These are phyloP conservation scores for Luperina testacea DNA, from an alignment of 2,888 invertebrate species.

Conservation along the genomic window DNA sequence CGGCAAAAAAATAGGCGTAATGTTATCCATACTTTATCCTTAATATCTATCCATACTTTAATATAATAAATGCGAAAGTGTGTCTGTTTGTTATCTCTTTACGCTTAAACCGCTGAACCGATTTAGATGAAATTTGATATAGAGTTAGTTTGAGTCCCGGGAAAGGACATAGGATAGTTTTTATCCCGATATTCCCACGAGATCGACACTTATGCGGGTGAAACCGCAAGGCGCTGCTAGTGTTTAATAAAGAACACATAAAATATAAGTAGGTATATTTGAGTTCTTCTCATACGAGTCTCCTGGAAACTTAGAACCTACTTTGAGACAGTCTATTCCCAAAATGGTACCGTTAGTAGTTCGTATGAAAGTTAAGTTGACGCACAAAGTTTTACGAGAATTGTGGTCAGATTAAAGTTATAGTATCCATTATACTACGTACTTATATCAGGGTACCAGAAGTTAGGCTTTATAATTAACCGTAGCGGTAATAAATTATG, in stretches of 20 bases:
- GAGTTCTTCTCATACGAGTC: not conserved
- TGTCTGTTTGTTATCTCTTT: no score
- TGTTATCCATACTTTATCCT: no score
- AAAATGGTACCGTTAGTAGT: not conserved
- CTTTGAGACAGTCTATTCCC: not conserved
- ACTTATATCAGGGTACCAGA: not conserved
- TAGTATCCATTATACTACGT: not conserved
- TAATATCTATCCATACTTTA: no score
- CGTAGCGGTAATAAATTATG: not conserved
- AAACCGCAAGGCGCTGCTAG: no score
- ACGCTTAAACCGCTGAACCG: no score
- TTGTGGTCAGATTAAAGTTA: constrained; percentile 13
- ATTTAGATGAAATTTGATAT: no score
- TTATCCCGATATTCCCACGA: no score
- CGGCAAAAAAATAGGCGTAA: not conserved
- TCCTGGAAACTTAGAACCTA: not conserved
- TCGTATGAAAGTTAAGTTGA: not conserved
- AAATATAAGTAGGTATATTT: not conserved
- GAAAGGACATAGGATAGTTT: no score
- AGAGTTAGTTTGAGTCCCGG: no score
- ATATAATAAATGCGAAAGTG: no score
- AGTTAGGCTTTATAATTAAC: not conserved
- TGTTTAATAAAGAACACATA: not conserved
- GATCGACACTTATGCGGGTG: no score
- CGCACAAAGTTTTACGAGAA: not conserved